Conservation (phyloP, 1,140 invertebrate species). For the Zaprionus ornatus region DNA sequence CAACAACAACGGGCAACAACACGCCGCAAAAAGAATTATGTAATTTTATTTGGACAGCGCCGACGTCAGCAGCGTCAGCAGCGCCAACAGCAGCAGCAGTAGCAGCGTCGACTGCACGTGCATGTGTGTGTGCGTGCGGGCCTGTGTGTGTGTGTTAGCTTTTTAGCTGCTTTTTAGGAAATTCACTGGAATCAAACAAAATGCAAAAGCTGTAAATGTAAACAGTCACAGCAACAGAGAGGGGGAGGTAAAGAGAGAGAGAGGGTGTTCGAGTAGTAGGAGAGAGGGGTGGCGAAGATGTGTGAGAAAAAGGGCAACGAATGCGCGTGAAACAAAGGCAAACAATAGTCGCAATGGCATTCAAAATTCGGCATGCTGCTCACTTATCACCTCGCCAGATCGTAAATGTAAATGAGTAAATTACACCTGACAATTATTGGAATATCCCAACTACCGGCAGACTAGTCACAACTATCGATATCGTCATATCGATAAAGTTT, state of each 20-base stretch:
- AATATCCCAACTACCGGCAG: not conserved
- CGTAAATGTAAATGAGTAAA: not conserved
- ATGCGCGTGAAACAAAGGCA: not conserved
- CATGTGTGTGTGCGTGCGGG: conserved; percentile 17
- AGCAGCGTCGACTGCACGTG: conserved; percentile 1
- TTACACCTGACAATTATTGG: not conserved
- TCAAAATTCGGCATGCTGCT: not conserved
- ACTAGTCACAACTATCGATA: not conserved
- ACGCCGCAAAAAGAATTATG: conserved; percentile 62
- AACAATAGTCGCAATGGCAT: conserved; percentile 1
- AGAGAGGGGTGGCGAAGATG: not conserved
- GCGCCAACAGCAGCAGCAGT: not conserved
- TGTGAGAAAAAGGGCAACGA: conserved; percentile 3
- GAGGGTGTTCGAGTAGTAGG: not conserved
- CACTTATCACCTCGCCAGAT: not conserved
- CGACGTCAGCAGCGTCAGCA: conserved; percentile 7
- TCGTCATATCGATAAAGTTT: not conserved
- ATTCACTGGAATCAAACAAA: conserved; percentile 59
- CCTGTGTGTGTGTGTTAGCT: conserved; percentile 27
- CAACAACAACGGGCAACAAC: conserved; percentile 1
- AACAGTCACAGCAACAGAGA: not conserved
- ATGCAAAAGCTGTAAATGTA: conserved; percentile 27
- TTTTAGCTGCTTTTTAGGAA: conserved; percentile 50
- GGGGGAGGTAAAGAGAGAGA: not conserved
- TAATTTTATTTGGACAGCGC: conserved; percentile 63